Base-by-base conservation (phyloP, 2,888 invertebrate genomes). In the Thalpophila matura region DNA sequence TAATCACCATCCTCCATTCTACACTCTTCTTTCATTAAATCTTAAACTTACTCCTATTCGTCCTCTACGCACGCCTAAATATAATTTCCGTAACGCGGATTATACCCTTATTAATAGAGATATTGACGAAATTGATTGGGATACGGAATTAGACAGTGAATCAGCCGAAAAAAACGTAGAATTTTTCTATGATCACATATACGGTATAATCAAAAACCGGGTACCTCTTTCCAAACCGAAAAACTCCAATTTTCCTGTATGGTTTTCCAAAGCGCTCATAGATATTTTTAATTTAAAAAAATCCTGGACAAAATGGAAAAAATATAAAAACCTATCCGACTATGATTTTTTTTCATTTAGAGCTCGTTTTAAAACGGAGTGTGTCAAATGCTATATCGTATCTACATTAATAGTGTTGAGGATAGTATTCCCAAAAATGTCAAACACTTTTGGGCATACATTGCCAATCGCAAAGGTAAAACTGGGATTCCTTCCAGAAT, bases 271-370 rank as follows among this genome's bases (percentile, higher is more conserved):
- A 31, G 5, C 47, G 0, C 51, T 59, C 9, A 46, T 59, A 5
- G 51, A 46, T 6, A 29, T 50, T 4, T 62, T 46, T 33, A 55
- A 33, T 49, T 46, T 49, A 22, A 40, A 60, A 22, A 54, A 40
- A 42, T 40, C 54, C 20, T 60, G 60, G 60, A 27, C 43, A 18
- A 60, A 16, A 12, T 60, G 60, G 55, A 62, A 62, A 46, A 56
- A 10, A 10, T 61, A 50, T 16, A 12, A 27, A 1, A 61, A 47
- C 16, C 16, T 42, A 29, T 24, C 42, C 16, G 47, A 61, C 20
- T 61, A 61, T 5, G 61, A 61, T 16, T 16, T 42, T 4, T 61
- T 54, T 20, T 42, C 49, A 12, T 27, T 49, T 42, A 40, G 57
- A 18, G 22, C 20, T 1, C 47, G 57, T 12, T 59, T 59, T 53